phyloP scores from a whole-genome alignment of 1,140 invertebrate species.

The Zaprionus kolodkinae region DNA sequence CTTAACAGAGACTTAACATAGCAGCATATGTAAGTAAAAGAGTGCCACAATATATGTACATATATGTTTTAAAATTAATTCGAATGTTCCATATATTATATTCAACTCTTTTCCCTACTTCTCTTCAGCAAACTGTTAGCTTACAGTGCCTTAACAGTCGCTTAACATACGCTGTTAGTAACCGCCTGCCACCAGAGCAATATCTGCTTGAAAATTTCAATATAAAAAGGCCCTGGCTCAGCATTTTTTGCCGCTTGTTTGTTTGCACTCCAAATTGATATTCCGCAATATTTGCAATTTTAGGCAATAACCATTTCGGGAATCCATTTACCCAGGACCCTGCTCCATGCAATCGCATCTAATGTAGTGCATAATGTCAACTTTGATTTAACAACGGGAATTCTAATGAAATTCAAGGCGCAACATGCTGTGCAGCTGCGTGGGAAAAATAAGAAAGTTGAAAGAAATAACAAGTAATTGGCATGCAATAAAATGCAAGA shows the following conservation, averaged over 20 bases:
- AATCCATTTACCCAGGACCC: neutral
- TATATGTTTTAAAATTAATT: neutral
- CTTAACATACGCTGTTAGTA: neutral
- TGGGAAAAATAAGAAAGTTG: slow-evolving; percentile 26
- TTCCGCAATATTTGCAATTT: slow-evolving; percentile 16
- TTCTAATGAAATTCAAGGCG: slow-evolving; percentile 73
- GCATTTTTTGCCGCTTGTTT: slow-evolving; percentile 5
- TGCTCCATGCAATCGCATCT: slow-evolving; percentile 19
- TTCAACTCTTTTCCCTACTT: too few relatives aligned
- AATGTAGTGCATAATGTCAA: slow-evolving; percentile 48
- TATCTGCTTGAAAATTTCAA: slow-evolving; percentile 2
- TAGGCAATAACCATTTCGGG: slow-evolving; percentile 40
- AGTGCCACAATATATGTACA: neutral
- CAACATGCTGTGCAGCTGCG: slow-evolving; percentile 48
- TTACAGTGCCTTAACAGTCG: neutral
- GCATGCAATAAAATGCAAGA: slow-evolving; percentile 62
- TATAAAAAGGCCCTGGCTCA: neutral
- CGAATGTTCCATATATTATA: too few relatives aligned
- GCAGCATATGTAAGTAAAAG: neutral
- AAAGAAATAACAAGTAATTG: slow-evolving; percentile 76
- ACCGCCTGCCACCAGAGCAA: neutral
- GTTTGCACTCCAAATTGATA: neutral
- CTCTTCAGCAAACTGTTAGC: neutral
- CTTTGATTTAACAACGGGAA: slow-evolving; percentile 50
- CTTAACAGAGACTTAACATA: neutral